Percentiles rank a stretch among this genome's conserved stretches.
phyloP scores from a whole-genome alignment of 2,888 invertebrate genomes.

The Bibio marci region DNA sequence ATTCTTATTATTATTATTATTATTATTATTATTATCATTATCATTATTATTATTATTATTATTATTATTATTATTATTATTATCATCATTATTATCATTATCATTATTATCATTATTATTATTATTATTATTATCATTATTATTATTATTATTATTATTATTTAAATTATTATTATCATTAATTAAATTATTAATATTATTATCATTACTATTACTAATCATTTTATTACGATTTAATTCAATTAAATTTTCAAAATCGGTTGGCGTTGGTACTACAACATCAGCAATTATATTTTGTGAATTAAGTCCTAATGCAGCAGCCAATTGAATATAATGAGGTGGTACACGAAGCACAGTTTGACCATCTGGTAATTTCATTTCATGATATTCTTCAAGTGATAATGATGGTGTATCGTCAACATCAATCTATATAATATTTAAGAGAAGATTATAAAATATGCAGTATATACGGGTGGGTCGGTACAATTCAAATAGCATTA shows the following conservation, averaged over 20 bases:
- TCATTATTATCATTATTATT: too few relatives aligned
- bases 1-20: not conserved
- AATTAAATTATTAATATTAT: too few relatives aligned
- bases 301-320: slow-evolving; percentile 30
- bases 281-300: slow-evolving; percentile 19
- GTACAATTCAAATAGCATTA: too few relatives aligned
- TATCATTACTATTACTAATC: not conserved
- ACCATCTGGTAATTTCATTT: slow-evolving; percentile 32
- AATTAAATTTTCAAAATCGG: slow-evolving; percentile 25
- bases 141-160: too few relatives aligned
- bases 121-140: too few relatives aligned
- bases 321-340: slow-evolving; percentile 39
- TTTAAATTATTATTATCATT: not conserved
- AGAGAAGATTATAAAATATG: too few relatives aligned
- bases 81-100: not conserved
- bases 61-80: not conserved
- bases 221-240: slow-evolving; percentile 16
- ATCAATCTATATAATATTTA: too few relatives aligned
- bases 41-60: too few relatives aligned
- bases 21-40: too few relatives aligned
- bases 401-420: not conserved
- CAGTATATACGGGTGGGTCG: too few relatives aligned
- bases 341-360: slow-evolving; percentile 38
- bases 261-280: slow-evolving; percentile 18
- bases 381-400: slow-evolving; percentile 16